Conservation (phyloP, 2,797 vertebrate species). For the Alectoris magna region DNA sequence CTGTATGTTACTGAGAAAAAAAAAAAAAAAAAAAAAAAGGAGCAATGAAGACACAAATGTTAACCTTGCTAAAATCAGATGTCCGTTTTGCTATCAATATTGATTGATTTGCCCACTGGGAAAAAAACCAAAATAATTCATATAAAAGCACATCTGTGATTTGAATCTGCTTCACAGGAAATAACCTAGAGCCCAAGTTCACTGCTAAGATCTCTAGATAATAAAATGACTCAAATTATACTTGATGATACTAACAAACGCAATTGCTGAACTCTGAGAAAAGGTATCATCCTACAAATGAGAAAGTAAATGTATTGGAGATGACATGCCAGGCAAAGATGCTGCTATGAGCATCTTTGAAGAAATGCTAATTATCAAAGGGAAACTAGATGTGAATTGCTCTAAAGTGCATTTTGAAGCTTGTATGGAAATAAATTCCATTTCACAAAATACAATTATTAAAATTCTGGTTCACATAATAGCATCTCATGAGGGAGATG, state of each 20-base stretch:
- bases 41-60: background rate
- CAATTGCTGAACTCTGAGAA: background rate
- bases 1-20: background rate
- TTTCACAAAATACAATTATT: background rate
- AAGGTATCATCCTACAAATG: background rate
- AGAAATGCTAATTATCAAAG: background rate
- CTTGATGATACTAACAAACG: background rate
- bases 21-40: background rate
- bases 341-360: background rate
- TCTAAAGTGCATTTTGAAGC: background rate
- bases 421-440: background rate
- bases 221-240: background rate
- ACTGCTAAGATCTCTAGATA: background rate
- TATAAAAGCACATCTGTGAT: background rate
- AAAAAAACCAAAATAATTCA: background rate
- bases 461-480: background rate
- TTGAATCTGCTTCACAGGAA: background rate
- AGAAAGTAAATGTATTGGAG: background rate
- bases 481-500: background rate
- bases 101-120: background rate
- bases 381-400: background rate
- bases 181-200: background rate
- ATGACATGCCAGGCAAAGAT: background rate
- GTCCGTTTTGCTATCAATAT: fast-evolving
- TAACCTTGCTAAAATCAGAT: background rate